These are phyloP conservation scores for Blomia tropicalis DNA, from an alignment of 2,888 invertebrate genomes.

Conservation along the genomic window DNA sequence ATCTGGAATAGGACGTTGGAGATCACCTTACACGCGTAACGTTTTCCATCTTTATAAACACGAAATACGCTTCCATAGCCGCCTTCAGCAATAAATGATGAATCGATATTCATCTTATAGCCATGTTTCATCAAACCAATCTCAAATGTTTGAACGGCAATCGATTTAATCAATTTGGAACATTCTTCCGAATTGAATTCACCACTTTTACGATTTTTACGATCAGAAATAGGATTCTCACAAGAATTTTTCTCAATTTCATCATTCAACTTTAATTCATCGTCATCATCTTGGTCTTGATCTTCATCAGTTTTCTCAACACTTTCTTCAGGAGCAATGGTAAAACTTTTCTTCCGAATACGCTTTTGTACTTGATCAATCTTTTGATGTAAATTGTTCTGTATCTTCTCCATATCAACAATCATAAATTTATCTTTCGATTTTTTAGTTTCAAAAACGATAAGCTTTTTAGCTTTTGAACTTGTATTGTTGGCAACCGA, in stretches of 20 bases:
- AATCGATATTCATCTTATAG: not conserved
- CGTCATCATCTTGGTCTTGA: not conserved
- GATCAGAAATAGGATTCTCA: not conserved
- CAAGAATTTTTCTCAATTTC: not conserved
- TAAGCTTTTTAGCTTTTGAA: too few relatives aligned
- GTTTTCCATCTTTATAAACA: not conserved
- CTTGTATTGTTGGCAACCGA: too few relatives aligned
- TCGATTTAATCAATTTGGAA: not conserved
- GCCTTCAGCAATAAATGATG: not conserved
- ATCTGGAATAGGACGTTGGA: not conserved
- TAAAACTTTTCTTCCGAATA: not conserved
- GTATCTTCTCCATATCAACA: not conserved
- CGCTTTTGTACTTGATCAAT: not conserved
- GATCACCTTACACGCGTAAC: constrained; percentile 11
- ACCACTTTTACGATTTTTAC: too few relatives aligned
- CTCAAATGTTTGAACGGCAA: not conserved
- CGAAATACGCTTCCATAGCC: constrained; percentile 3
- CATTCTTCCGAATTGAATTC: not conserved
- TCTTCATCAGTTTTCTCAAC: not conserved
- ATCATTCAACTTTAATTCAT: not conserved
- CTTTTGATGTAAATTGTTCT: not conserved
- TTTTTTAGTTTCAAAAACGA: not conserved
- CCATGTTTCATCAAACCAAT: not conserved
- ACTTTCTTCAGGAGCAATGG: not conserved
- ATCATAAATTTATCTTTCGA: not conserved